Conservation (phyloP, 1,140 invertebrate genomes). For the Littorina saxatilis region DNA sequence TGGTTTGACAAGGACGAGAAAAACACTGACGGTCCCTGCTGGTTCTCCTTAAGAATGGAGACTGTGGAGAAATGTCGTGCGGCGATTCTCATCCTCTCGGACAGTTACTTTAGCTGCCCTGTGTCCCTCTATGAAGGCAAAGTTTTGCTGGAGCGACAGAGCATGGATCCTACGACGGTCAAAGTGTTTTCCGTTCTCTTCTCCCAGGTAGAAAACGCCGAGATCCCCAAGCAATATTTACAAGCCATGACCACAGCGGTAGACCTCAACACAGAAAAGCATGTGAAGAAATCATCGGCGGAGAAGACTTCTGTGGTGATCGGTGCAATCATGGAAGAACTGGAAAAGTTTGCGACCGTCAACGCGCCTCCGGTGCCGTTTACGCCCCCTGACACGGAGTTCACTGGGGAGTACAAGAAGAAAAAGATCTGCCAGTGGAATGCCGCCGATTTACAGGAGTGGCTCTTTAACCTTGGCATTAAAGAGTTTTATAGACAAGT, state of each 20-base stretch:
- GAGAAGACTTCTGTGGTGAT: conserved; percentile 73
- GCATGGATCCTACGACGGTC: conserved; percentile 55
- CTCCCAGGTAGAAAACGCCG: conserved; percentile 60
- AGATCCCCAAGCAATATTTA: conserved; percentile 64
- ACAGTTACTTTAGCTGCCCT: conserved; percentile 72
- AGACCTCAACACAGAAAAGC: conserved; percentile 60
- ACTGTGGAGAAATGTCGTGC: conserved; percentile 72
- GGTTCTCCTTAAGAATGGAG: conserved; percentile 73
- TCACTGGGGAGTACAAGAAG: conserved; percentile 71
- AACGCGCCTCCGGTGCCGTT: conserved; percentile 58
- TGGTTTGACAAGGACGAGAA: conserved; percentile 75
- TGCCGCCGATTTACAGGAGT: conserved; percentile 71
- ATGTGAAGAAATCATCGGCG: conserved; percentile 64
- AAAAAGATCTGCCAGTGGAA: conserved; percentile 74
- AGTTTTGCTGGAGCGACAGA: conserved; percentile 67
- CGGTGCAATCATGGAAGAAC: conserved; percentile 68
- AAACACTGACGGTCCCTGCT: conserved; percentile 70
- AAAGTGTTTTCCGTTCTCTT: conserved; percentile 69
- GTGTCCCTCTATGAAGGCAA: conserved; percentile 73
- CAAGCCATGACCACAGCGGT: conserved; percentile 59
- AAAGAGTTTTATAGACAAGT: conserved; percentile 71
- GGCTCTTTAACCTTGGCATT: conserved; percentile 72
- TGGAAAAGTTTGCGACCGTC: conserved; percentile 69
- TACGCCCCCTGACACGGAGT: conserved; percentile 64
- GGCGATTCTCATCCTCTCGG: conserved; percentile 69